Percentiles rank a stretch among this genome's conserved stretches.
These are phyloP conservation scores for Artibeus jamaicensis DNA, from an alignment of 2,797 vertebrate species.

Conservation along the genomic window DNA sequence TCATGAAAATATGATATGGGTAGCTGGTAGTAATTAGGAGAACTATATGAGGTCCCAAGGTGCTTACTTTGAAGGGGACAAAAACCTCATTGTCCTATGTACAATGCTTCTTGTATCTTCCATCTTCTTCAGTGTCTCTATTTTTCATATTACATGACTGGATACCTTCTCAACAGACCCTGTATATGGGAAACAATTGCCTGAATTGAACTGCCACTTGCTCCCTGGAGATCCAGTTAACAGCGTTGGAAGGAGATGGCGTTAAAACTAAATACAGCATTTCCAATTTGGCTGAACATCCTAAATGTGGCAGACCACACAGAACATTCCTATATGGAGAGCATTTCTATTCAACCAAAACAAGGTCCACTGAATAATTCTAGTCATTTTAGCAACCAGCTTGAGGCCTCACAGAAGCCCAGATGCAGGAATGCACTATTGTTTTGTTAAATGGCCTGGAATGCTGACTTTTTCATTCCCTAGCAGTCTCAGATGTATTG, in stretches of 20 bases:
- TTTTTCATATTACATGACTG: neutral
- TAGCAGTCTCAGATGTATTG: neutral
- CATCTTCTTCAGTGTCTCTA: neutral
- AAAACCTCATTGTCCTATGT: neutral
- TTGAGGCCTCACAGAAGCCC: neutral
- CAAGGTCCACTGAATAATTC: neutral
- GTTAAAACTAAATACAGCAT: neutral
- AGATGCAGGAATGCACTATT: neutral
- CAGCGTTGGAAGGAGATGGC: neutral
- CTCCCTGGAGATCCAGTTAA: conserved; percentile 14
- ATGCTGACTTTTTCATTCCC: neutral
- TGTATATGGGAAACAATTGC: neutral
- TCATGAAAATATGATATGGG: neutral
- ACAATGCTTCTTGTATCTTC: neutral
- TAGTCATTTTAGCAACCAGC: neutral
- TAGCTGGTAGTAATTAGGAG: too few species aligned
- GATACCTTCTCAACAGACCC: neutral
- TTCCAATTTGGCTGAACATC: neutral
- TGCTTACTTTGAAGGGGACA: neutral
- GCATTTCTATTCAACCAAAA: neutral
- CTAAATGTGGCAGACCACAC: neutral
- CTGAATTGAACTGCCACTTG: neutral
- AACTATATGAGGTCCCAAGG: neutral
- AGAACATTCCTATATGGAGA: neutral
- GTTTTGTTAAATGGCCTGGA: neutral